A percentile compares a stretch with the other conserved stretches of the same genome.
Evolutionary conservation across 2,797 vertebrate species (phyloP).

Genomic region (Sparidentex hasta): DNA sequence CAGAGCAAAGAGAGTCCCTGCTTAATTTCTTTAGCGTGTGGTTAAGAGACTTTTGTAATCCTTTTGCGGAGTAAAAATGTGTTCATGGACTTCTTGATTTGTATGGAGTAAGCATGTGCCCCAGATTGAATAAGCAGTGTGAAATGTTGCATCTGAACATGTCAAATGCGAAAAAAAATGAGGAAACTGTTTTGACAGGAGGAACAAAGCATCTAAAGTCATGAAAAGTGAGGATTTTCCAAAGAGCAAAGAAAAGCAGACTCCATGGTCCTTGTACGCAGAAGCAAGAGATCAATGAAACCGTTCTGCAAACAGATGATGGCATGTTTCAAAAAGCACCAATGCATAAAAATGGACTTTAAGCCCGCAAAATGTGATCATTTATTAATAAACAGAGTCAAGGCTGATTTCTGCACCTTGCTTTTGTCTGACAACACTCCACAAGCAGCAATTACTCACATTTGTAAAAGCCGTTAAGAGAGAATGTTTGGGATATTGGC

Average conservation of each 20-base stretch:
- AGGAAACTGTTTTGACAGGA: slow-evolving; percentile 40
- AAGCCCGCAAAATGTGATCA: neutral
- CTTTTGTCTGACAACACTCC: neutral
- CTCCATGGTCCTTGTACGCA: neutral
- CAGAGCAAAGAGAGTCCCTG: slow-evolving; percentile 16
- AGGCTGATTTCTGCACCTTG: too few species aligned
- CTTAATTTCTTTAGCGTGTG: slow-evolving; percentile 30
- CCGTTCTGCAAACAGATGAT: neutral
- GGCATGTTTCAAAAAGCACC: neutral
- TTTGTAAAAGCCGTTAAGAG: neutral
- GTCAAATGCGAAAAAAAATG: slow-evolving; percentile 25
- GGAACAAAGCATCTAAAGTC: slow-evolving; percentile 25
- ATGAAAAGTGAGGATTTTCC: slow-evolving; percentile 21
- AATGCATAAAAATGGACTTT: neutral
- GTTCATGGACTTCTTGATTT: slow-evolving; percentile 27
- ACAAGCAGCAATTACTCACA: neutral
- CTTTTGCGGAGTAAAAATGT: slow-evolving; percentile 11
- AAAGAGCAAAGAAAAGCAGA: slow-evolving; percentile 19
- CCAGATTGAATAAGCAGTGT: slow-evolving; percentile 20
- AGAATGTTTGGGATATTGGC: neutral
- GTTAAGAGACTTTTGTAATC: slow-evolving; percentile 12
- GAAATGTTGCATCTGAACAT: slow-evolving; percentile 34
- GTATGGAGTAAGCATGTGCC: slow-evolving; percentile 17
- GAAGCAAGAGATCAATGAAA: neutral
- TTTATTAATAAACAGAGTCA: neutral